These are phyloP conservation scores for Lasiurus borealis DNA, from an alignment of 2,113 vertebrate genomes.

Conservation along the genomic window DNA sequence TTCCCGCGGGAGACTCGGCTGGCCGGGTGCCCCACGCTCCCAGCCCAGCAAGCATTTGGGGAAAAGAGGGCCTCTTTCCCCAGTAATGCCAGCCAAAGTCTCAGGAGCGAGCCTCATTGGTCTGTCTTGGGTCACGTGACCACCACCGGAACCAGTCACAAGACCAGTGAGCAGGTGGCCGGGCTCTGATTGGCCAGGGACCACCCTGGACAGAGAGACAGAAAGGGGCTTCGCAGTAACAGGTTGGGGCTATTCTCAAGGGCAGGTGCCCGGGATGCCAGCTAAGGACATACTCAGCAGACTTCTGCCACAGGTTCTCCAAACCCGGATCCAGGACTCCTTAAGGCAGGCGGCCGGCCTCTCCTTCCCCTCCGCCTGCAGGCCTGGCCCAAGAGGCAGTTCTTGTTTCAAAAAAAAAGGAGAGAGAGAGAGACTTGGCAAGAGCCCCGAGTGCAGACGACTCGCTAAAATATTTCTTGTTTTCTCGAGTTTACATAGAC, in stretches of 20 bases:
- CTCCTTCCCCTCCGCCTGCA: background rate
- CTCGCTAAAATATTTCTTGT: slow-evolving; percentile 81
- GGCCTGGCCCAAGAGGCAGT: background rate
- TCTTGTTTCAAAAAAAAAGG: slow-evolving; percentile 21
- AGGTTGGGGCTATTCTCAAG: rapidly evolving
- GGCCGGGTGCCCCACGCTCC: background rate
- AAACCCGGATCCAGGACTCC: background rate
- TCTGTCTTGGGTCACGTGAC: background rate
- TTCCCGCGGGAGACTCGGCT: background rate
- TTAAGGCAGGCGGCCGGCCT: background rate
- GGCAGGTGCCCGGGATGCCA: too few relatives aligned
- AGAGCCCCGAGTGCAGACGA: slow-evolving; percentile 35
- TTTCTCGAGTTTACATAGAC: slow-evolving; percentile 83
- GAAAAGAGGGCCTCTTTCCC: background rate
- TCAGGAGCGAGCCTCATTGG: background rate
- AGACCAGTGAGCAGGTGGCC: background rate
- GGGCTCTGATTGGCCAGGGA: background rate
- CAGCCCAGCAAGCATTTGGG: background rate
- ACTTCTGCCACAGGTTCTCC: background rate
- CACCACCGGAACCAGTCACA: background rate
- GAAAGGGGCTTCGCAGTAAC: background rate
- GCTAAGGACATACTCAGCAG: background rate
- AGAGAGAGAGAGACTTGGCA: background rate
- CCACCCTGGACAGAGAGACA: background rate
- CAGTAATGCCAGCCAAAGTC: background rate